Percentiles rank a stretch among this genome's conserved stretches.
These are phyloP conservation scores for Neopipo cinnamomea DNA, from an alignment of 2,113 vertebrate genomes.

Conservation along the genomic window DNA sequence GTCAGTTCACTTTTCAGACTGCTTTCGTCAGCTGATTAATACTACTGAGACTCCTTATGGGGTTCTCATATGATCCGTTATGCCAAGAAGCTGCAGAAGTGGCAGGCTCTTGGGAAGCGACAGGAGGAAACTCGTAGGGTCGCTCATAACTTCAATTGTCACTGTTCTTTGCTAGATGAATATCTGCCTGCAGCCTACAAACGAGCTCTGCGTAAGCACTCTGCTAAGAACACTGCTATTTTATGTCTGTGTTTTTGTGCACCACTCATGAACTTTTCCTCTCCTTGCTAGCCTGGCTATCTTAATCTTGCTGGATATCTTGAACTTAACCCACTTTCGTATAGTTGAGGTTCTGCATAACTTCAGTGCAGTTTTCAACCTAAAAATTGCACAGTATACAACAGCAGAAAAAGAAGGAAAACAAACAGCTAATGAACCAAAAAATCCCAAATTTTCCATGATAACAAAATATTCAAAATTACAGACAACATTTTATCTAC, in stretches of 20 bases:
- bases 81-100: slow-evolving; percentile 1
- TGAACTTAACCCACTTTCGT: neutral
- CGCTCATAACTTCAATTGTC: neutral
- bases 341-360: neutral
- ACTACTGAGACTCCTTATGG: neutral
- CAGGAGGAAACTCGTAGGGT: neutral
- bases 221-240: neutral
- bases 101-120: neutral
- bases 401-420: neutral
- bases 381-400: neutral
- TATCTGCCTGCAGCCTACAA: neutral
- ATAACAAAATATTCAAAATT: neutral
- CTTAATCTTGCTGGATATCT: neutral
- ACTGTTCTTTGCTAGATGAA: neutral
- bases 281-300: neutral
- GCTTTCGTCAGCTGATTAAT: neutral
- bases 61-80: neutral
- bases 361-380: neutral
- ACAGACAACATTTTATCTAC: neutral
- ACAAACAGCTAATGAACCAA: neutral
- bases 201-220: neutral
- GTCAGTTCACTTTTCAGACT: neutral
- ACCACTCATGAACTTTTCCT: neutral
- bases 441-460: neutral
- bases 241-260: neutral